These are phyloP conservation scores for Anthrax anthrax DNA, from an alignment of 2,888 invertebrate genomes.

Conservation along the genomic window DNA sequence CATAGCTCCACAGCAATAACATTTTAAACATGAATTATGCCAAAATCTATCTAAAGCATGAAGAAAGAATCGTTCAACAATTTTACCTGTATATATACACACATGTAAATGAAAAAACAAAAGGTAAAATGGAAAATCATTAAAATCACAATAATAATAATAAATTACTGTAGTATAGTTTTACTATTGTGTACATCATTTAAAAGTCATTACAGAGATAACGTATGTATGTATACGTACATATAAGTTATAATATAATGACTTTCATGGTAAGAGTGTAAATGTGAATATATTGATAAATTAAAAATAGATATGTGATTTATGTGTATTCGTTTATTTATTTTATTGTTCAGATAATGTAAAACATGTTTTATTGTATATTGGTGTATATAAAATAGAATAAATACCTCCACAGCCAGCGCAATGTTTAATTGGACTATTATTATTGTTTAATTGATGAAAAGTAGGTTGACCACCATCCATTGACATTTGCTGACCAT, in stretches of 20 bases:
- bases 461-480: slow-evolving; percentile 13
- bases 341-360: too few species aligned
- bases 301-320: too few species aligned
- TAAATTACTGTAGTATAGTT: too few species aligned
- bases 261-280: too few species aligned
- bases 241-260: too few species aligned
- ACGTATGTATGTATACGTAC: too few species aligned
- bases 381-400: too few species aligned
- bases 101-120: slow-evolving; percentile 1
- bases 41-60: slow-evolving; percentile 84
- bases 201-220: too few species aligned
- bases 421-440: slow-evolving; percentile 52
- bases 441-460: slow-evolving; percentile 20
- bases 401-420: slow-evolving; percentile 64
- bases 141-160: slow-evolving; percentile 4
- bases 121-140: slow-evolving; percentile 2
- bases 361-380: too few species aligned
- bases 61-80: slow-evolving; percentile 74
- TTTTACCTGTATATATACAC: slow-evolving; percentile 44
- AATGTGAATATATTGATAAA: too few species aligned
- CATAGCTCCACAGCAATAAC: slow-evolving; percentile 73
- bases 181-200: too few species aligned
- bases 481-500: slow-evolving; percentile 12
- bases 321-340: too few species aligned
- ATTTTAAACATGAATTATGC: slow-evolving; percentile 88